A percentile compares a stretch with the other conserved stretches of the same genome.
Evolutionary conservation across 2,113 vertebrate genomes (phyloP).

Genomic region (Ammodytes dubius): DNA sequence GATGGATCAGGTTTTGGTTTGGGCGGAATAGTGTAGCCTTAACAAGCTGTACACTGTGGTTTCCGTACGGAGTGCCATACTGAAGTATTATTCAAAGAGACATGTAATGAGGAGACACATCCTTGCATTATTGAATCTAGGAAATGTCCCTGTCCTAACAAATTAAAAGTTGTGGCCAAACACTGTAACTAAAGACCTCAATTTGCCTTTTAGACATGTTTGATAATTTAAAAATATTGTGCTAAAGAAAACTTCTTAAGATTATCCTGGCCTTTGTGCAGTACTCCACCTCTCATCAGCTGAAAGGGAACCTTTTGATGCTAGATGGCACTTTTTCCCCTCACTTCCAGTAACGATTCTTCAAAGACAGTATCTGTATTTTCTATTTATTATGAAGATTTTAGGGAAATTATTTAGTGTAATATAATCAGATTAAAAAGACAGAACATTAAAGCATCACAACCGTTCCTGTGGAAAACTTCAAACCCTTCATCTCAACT

Average conservation of each 20-base stretch:
- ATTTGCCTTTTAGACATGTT: neutral
- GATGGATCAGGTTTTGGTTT: slow-evolving; percentile 59
- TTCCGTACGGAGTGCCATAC: neutral
- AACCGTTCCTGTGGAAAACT: neutral
- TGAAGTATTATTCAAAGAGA: neutral
- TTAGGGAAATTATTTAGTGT: neutral
- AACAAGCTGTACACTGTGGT: slow-evolving; percentile 9
- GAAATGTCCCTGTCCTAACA: neutral
- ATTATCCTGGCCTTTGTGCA: too few species aligned
- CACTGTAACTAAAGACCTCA: neutral
- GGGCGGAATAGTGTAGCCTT: slow-evolving; percentile 31
- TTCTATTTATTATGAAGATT: neutral
- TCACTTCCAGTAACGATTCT: neutral
- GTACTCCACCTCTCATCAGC: too few species aligned
- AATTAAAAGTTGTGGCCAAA: neutral
- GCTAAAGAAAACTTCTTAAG: neutral
- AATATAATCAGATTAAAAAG: neutral
- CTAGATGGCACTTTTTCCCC: neutral
- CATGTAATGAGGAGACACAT: neutral
- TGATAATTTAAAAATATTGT: neutral
- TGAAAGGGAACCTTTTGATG: neutral
- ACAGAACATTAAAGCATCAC: neutral
- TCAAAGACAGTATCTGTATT: neutral
- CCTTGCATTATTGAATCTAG: neutral
- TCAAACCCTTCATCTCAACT: neutral